Conservation (phyloP, 2,113 vertebrate species). For the Carlito syrichta region DNA sequence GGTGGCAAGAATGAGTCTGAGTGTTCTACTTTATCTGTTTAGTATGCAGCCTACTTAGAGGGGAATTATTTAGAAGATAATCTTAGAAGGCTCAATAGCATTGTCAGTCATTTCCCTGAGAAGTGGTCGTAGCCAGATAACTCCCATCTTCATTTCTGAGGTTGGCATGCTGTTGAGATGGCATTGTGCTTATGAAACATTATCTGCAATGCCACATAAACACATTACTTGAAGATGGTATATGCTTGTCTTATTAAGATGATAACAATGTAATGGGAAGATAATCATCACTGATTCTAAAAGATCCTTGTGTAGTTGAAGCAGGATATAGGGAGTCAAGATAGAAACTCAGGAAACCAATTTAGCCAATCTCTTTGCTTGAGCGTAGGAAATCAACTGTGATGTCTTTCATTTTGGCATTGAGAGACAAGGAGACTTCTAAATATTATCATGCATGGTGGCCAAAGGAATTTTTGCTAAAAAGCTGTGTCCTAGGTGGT, state of each 20-base stretch:
- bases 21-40: slow-evolving; percentile 39
- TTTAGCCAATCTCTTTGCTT: background rate
- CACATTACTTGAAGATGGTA: slow-evolving; percentile 67
- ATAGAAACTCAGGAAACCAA: background rate
- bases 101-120: slow-evolving; percentile 46
- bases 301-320: slow-evolving; percentile 7
- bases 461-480: slow-evolving; percentile 38
- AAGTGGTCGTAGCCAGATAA: background rate
- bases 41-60: background rate
- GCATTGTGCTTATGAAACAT: slow-evolving; percentile 44
- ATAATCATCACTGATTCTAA: slow-evolving; percentile 66
- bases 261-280: slow-evolving; percentile 53
- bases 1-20: slow-evolving; percentile 67
- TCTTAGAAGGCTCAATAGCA: slow-evolving; percentile 40
- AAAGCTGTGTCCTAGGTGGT: slow-evolving; percentile 33
- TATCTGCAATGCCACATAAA: slow-evolving; percentile 50
- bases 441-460: background rate
- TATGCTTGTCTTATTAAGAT: slow-evolving; percentile 65
- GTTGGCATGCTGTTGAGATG: background rate
- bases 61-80: slow-evolving; percentile 47
- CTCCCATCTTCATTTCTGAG: background rate
- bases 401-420: background rate
- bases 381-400: background rate
- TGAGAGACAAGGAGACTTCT: background rate
- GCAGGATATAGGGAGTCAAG: background rate